Conservation (phyloP, 53 echinoderm and acorn worm species). For the Paelopatides confundens region DNA sequence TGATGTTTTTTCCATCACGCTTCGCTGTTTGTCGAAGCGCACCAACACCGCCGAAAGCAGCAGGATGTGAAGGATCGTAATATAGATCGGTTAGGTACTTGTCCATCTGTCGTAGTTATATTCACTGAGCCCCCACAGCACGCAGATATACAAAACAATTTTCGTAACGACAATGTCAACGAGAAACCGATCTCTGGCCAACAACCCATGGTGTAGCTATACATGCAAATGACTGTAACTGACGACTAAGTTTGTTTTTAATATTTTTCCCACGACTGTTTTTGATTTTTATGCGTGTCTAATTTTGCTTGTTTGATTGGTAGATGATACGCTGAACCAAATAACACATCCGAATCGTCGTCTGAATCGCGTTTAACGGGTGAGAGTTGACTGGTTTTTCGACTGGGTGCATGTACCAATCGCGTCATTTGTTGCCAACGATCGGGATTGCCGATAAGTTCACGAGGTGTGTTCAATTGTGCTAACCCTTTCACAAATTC, state of each 20-base stretch:
- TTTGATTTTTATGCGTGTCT: not conserved
- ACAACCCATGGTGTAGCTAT: not conserved
- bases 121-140: not conserved
- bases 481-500: conserved; percentile 39
- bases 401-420: not conserved
- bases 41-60: conserved; percentile 62
- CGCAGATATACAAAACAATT: conserved; percentile 20
- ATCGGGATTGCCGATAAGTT: conserved; percentile 56
- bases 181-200: not conserved
- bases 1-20: not conserved
- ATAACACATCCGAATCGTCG: not conserved
- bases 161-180: not conserved
- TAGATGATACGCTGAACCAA: not conserved
- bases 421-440: conserved; percentile 42
- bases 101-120: conserved; percentile 37
- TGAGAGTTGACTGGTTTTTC: not conserved
- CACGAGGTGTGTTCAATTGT: conserved; percentile 42
- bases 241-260: no score
- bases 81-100: conserved; percentile 60
- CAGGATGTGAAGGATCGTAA: conserved; percentile 70
- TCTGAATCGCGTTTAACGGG: not conserved
- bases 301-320: not conserved
- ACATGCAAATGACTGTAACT: no score
- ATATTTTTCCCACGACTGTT: conserved; percentile 26
- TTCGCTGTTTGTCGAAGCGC: conserved; percentile 22